Evolutionary conservation across 2,888 invertebrate genomes (phyloP).

Genomic region (Drosophila sordidula): DNA sequence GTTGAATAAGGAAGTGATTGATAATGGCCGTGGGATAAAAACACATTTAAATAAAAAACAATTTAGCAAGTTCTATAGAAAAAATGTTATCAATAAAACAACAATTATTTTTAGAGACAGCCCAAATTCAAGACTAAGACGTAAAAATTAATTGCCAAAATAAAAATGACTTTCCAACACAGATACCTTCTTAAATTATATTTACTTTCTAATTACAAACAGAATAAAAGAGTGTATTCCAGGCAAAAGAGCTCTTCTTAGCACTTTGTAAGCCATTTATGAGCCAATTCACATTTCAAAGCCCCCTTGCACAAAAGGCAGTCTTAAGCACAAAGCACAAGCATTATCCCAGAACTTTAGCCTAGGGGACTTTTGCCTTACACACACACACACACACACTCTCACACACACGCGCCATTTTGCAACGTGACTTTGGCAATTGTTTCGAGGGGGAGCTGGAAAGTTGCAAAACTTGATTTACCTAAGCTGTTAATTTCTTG

Average conservation of each 20-base stretch:
- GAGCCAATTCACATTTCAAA: conserved; percentile 8
- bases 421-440: conserved; percentile 53
- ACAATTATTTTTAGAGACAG: too few relatives aligned
- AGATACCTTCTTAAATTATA: neutral
- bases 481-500: conserved; percentile 51
- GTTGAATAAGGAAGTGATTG: too few relatives aligned
- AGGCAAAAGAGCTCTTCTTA: neutral
- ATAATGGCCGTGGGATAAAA: neutral
- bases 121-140: too few relatives aligned
- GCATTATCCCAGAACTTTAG: conserved; percentile 27
- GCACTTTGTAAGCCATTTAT: conserved; percentile 10
- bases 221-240: neutral
- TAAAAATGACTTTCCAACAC: neutral
- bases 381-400: neutral
- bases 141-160: too few relatives aligned
- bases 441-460: conserved; percentile 19
- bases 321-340: conserved; percentile 15
- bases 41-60: neutral
- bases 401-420: conserved; percentile 37
- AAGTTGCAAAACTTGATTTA: conserved; percentile 54
- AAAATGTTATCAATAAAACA: too few relatives aligned
- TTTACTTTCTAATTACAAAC: neutral
- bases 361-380: neutral
- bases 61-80: neutral
- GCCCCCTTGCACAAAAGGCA: conserved; percentile 7